Percentiles rank a stretch among this genome's conserved stretches.
These are phyloP conservation scores for Tribolium freemani DNA, from an alignment of 2,888 invertebrate species.

Conservation along the genomic window DNA sequence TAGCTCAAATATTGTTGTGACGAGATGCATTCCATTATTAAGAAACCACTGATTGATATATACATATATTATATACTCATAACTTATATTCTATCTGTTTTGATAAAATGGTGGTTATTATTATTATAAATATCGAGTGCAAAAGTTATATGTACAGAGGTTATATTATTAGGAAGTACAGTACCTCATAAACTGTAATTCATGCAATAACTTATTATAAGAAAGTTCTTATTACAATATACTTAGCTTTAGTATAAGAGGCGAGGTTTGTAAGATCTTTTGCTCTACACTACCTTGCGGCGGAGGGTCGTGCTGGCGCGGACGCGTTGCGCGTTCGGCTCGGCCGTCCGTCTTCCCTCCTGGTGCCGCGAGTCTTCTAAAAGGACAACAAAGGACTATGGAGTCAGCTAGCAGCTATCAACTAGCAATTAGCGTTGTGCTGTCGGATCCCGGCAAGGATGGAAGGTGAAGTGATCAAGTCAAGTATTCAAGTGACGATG, in stretches of 20 bases:
- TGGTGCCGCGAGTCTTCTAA: slow-evolving; percentile 54
- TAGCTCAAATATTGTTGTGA: slow-evolving; percentile 71
- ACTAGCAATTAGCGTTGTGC: slow-evolving; percentile 1
- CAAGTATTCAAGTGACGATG: slow-evolving; percentile 54
- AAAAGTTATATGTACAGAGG: slow-evolving; percentile 70
- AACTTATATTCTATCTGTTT: slow-evolving; percentile 68
- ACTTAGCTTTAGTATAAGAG: slow-evolving; percentile 69
- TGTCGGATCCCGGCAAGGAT: slow-evolving; percentile 50
- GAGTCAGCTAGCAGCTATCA: slow-evolving; percentile 37
- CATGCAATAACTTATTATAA: slow-evolving; percentile 71
- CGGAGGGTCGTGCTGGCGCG: slow-evolving; percentile 55
- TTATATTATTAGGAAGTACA: slow-evolving; percentile 70
- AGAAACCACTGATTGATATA: slow-evolving; percentile 66
- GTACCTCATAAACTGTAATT: slow-evolving; percentile 71
- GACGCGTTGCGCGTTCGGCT: slow-evolving; percentile 48
- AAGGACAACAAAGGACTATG: neutral
- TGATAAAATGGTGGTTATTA: slow-evolving; percentile 65
- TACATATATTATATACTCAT: slow-evolving; percentile 65
- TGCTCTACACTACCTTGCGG: slow-evolving; percentile 57
- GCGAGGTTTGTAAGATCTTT: slow-evolving; percentile 66
- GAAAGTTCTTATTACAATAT: slow-evolving; percentile 69
- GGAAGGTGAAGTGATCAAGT: slow-evolving; percentile 55
- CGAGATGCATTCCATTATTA: slow-evolving; percentile 69
- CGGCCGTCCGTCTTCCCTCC: slow-evolving; percentile 57
- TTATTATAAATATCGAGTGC: slow-evolving; percentile 66